Evolutionary conservation across 64 coral and sea anemone species (phyloP), one percentile per base, ranked within the genome.

Genomic region (Actinia equina): DNA sequence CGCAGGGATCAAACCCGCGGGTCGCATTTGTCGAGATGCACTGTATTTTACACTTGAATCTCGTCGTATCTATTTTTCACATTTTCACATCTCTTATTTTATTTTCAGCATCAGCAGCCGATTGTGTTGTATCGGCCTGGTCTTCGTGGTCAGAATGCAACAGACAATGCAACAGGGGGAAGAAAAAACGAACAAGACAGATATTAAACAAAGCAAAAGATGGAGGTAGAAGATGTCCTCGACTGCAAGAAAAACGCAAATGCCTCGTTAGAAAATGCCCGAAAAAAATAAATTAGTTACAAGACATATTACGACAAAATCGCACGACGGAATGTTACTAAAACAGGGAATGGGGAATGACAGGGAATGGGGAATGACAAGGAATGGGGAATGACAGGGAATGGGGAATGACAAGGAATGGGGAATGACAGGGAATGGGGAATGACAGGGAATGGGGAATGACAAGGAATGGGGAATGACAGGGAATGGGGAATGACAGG

Each of bases 91-190:
- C 19, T 25, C 4, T 30, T n/a, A n/a, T n/a, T n/a, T 23, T 23
- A 2, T n/a, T n/a, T 10, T 3, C 62, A 65, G 26, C 12, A 37
- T 74, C 13, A 74, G 26, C 69, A 25, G 19, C 52, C 52, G 90
- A 92, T 59, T 92, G 90, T 67, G 27, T 82, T 23, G 26, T 87
- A 54, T 63, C 90, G 20, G 77, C 57, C 1, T 92, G 90, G 90
- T 92, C 90, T n/a, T 77, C 60, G 0, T 92, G 90, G 90, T 69
- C 90, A 8, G 16, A 67, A 26, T 92, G 90, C 80, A 69, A 79
- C 60, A 82, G 80, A 83, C 49, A 82, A 43, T 92, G 90, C 46
- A 74, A 41, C 26, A 65, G 79, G 87, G 90, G 90, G 44, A 92
- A 37, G 80, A 87, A 83, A 77, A 82, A 67, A 44, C 74, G 90